Conservation (phyloP, 2,113 vertebrate genomes). For the Cephalopholis sonnerati region DNA sequence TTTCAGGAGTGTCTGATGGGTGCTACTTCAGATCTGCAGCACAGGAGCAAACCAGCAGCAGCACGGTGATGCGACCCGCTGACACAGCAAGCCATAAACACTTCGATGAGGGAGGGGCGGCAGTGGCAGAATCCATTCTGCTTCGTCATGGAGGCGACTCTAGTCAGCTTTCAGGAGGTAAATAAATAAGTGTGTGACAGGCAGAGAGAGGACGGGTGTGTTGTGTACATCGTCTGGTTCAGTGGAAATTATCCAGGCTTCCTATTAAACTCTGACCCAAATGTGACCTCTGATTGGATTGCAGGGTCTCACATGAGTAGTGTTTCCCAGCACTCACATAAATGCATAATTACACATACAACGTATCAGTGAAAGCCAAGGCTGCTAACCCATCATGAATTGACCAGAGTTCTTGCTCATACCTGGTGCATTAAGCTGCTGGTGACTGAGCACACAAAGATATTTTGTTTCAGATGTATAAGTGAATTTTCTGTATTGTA, state of each 20-base stretch:
- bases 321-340: conserved; percentile 27
- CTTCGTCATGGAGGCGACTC: conserved; percentile 23
- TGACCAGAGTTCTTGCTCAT: background rate
- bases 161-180: conserved; percentile 43
- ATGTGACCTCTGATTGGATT: conserved; percentile 35
- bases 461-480: conserved; percentile 10
- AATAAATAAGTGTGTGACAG: conserved; percentile 44
- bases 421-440: background rate
- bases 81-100: conserved; percentile 57
- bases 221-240: conserved; percentile 8
- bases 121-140: conserved; percentile 38
- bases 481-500: background rate
- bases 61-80: conserved; percentile 35
- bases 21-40: conserved; percentile 27
- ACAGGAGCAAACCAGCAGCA: conserved; percentile 14
- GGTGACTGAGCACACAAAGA: background rate
- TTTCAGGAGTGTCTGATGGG: conserved; percentile 14
- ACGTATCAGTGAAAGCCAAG: conserved; percentile 24
- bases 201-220: background rate
- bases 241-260: conserved; percentile 32
- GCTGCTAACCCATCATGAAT: background rate
- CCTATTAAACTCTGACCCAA: conserved; percentile 26
- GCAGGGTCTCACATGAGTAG: conserved; percentile 21
- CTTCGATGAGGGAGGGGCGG: conserved; percentile 10
- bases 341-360: conserved; percentile 1